phyloP scores from a whole-genome alignment of 1,140 invertebrate species.

The Lordiphosa mommai region DNA sequence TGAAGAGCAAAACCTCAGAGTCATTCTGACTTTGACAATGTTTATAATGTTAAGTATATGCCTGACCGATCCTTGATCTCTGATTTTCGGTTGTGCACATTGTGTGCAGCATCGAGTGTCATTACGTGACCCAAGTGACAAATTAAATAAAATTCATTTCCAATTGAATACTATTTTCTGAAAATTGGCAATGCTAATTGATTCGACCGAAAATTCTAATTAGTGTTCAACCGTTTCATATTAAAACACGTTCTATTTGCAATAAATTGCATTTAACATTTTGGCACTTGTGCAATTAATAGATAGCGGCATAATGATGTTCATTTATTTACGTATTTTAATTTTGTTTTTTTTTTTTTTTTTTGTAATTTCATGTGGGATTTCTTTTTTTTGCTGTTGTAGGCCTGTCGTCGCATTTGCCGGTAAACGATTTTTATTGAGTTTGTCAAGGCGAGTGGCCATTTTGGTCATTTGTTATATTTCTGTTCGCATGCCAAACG shows the following conservation, averaged over 20 bases:
- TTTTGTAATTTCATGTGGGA: neutral
- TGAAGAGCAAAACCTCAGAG: no score
- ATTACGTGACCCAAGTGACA: neutral
- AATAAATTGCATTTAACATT: constrained; percentile 63
- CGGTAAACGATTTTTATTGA: constrained; percentile 34
- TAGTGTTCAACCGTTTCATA: constrained; percentile 41
- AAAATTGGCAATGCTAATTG: constrained; percentile 41
- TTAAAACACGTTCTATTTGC: constrained; percentile 29
- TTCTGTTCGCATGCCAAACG: constrained; percentile 30
- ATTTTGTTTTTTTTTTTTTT: constrained; percentile 6
- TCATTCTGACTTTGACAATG: no score
- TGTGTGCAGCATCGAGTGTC: no score
- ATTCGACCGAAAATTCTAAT: constrained; percentile 55
- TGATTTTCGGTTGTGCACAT: no score
- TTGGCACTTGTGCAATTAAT: constrained; percentile 63
- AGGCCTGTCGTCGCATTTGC: constrained; percentile 39
- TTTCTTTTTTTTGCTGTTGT: constrained; percentile 8
- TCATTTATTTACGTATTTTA: constrained; percentile 38
- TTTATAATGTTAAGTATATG: no score
- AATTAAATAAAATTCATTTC: constrained; percentile 26
- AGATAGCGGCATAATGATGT: constrained; percentile 18
- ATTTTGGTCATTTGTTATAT: constrained; percentile 38
- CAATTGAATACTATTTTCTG: constrained; percentile 41
- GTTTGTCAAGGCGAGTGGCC: constrained; percentile 36
- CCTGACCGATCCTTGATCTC: no score